phyloP scores from a whole-genome alignment of 2,888 invertebrate genomes.

The Dione juno region DNA sequence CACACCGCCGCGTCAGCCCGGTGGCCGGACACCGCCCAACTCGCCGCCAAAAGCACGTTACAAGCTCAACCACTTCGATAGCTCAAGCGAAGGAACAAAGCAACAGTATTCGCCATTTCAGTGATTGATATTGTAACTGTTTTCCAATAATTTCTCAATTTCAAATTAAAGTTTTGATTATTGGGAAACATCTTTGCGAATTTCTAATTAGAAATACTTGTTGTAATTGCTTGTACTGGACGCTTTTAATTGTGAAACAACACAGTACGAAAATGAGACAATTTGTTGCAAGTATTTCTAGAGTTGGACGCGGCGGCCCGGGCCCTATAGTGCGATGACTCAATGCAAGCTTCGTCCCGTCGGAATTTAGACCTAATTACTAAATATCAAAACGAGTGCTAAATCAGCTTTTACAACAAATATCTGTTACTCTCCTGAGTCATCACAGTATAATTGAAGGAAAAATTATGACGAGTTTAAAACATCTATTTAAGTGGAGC shows the following conservation, averaged over 20 bases:
- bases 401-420: constrained; percentile 52
- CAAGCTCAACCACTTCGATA: constrained; percentile 34
- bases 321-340: constrained; percentile 83
- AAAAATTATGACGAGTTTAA: constrained; percentile 55
- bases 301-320: constrained; percentile 59
- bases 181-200: constrained; percentile 32
- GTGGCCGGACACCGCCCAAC: constrained; percentile 50
- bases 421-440: constrained; percentile 71
- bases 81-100: not conserved
- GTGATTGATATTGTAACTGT: constrained; percentile 39
- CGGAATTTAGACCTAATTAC: constrained; percentile 54
- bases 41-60: constrained; percentile 40
- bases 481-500: constrained; percentile 57
- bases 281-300: constrained; percentile 47
- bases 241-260: not conserved
- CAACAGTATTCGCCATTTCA: constrained; percentile 3
- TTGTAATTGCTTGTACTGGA: constrained; percentile 6
- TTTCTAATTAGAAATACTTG: constrained; percentile 39
- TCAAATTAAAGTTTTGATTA: not conserved
- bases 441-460: constrained; percentile 77
- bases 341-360: constrained; percentile 83
- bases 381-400: constrained; percentile 30
- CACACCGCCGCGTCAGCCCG: constrained; percentile 64
- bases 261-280: not conserved
- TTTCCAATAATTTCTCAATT: constrained; percentile 28